Evolutionary conservation across 1,140 invertebrate species (phyloP), one percentile per base, ranked within the genome.

Genomic region (Apolygus lucorum): DNA sequence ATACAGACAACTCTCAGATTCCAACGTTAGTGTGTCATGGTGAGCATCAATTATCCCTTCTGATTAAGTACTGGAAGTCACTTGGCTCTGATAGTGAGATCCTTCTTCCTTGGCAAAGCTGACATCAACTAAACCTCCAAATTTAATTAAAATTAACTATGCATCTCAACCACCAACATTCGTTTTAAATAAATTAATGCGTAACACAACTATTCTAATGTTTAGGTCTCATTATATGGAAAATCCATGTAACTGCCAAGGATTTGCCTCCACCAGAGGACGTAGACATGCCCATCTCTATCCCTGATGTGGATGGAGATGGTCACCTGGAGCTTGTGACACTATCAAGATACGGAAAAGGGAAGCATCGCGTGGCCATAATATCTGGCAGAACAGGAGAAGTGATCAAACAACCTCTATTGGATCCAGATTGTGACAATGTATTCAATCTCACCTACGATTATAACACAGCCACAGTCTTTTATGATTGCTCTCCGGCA

Each of bases 261-360:
- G 89, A 87, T 87, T 70, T 42, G 59, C 68, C 62, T 42, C 54
- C 24, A 83, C 74, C 80, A 74, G 24, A 81, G 77, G 70, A 79
- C 73, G 79, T 87, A 25, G 85, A 88, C 73, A 86, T 90, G 73
- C 89, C 89, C 0, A 75, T 89, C 14, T 76, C 87, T n/a, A 73
- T 90, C 59, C 84, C 87, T 28, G 90, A 91, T 77, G 78, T 90
- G 25, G 83, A 90, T 78, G 82, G 82, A 1, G 89, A 91, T 79
- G 82, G 82, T 64, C 81, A 88, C 0, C 80, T 83, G 74, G 90
- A 91, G 74, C 78, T 91, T 28, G 75, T 90, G 14, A 82, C 63
- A 79, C 78, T 28, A 13, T 67, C 59, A 11, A 68, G 70, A 67
- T 67, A 73, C 83, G 80, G 83, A n/a, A 76, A 77, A 76, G n/a